Evolutionary conservation across 2,113 vertebrate species (phyloP).

Genomic region (Albula goreensis): DNA sequence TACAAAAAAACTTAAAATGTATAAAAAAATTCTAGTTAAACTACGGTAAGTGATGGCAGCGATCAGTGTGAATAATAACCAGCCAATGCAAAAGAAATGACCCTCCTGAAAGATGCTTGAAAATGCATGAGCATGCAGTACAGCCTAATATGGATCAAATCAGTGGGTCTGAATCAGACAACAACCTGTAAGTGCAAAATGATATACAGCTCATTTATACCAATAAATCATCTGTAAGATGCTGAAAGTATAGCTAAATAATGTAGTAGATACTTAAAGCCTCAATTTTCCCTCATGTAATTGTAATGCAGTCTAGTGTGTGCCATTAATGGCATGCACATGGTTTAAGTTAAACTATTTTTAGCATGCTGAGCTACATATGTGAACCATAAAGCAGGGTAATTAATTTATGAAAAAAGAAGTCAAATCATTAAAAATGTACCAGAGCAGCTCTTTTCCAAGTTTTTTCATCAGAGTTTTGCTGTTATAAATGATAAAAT

Average conservation of each 20-base stretch:
- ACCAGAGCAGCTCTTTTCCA: conserved; percentile 37
- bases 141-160: no score
- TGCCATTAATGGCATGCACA: conserved; percentile 45
- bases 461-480: conserved; percentile 35
- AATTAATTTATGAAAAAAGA: conserved; percentile 42
- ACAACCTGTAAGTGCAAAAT: no score
- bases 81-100: no score
- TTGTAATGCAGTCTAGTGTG: conserved; percentile 37
- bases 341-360: conserved; percentile 57
- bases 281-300: conserved; percentile 1
- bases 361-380: conserved; percentile 55
- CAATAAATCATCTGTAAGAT: not conserved
- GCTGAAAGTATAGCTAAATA: not conserved
- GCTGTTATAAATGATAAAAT: conserved; percentile 25
- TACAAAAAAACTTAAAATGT: no score
- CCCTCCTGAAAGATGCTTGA: no score
- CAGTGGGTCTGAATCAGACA: no score
- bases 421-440: conserved; percentile 48
- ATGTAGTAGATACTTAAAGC: not conserved
- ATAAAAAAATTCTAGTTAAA: no score
- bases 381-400: conserved; percentile 56
- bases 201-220: not conserved
- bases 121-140: no score
- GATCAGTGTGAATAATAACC: no score
- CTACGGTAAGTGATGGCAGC: no score